These are phyloP conservation scores for Brenthis ino DNA, from an alignment of 2,888 invertebrate genomes.

Conservation along the genomic window DNA sequence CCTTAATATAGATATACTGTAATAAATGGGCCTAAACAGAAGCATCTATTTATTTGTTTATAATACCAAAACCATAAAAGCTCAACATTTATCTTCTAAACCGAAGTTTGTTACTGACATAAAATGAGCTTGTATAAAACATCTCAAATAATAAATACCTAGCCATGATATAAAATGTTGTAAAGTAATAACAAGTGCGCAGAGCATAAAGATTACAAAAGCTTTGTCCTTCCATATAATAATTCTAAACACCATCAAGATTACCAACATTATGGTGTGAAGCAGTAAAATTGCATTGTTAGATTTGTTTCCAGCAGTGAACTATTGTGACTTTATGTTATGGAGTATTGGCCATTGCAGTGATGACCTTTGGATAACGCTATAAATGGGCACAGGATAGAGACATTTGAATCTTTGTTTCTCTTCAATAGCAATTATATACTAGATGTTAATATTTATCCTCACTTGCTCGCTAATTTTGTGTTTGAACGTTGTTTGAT, in stretches of 20 bases:
- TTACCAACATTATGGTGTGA: slow-evolving; percentile 27
- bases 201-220: slow-evolving; percentile 25
- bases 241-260: slow-evolving; percentile 28
- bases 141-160: background rate
- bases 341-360: slow-evolving; percentile 5
- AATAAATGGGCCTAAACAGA: background rate
- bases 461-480: slow-evolving; percentile 2
- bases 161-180: slow-evolving; percentile 25
- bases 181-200: slow-evolving; percentile 31
- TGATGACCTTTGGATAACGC: slow-evolving; percentile 16
- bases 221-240: slow-evolving; percentile 32
- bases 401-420: slow-evolving; percentile 10
- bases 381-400: background rate
- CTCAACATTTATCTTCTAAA: too few relatives aligned
- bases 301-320: slow-evolving; percentile 1
- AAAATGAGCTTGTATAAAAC: background rate
- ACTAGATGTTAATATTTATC: slow-evolving; percentile 11
- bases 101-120: too few relatives aligned
- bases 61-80: background rate
- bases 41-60: background rate
- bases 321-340: slow-evolving; percentile 11
- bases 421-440: slow-evolving; percentile 1
- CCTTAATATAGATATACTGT: too few relatives aligned
- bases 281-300: slow-evolving; percentile 32
- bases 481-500: background rate